Conservation (phyloP, 2,888 invertebrate species). For the Scaptomyza reducta region DNA sequence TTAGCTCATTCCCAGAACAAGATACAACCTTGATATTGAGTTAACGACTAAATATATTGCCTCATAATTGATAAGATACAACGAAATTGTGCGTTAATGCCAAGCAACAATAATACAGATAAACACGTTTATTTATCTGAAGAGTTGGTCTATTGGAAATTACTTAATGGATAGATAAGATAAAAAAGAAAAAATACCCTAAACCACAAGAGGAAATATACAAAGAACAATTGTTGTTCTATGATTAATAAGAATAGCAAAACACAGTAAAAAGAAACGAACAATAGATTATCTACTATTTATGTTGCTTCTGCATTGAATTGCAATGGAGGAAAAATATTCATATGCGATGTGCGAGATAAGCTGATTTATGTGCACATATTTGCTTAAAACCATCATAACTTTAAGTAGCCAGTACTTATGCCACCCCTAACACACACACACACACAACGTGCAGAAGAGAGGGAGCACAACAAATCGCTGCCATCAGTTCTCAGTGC, state of each 20-base stretch:
- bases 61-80: constrained; percentile 5
- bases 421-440: neutral
- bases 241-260: constrained; percentile 13
- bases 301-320: neutral
- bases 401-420: constrained; percentile 38
- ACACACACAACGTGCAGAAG: constrained; percentile 32
- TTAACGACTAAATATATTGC: neutral
- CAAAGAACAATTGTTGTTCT: neutral
- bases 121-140: neutral
- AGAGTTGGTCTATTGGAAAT: neutral
- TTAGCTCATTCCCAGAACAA: neutral
- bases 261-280: neutral
- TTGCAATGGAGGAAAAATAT: constrained; percentile 3
- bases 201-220: neutral
- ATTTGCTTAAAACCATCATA: constrained; percentile 32
- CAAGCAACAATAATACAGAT: no score
- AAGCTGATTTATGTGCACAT: constrained; percentile 30
- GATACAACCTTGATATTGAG: constrained; percentile 1
- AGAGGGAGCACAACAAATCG: constrained; percentile 60
- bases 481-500: constrained; percentile 68
- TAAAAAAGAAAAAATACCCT: neutral
- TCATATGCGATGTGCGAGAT: neutral
- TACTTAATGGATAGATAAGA: constrained; percentile 11
- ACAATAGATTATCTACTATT: constrained; percentile 7
- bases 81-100: neutral